Conservation (phyloP, 2,113 vertebrate species). For the Sigmodon hispidus region DNA sequence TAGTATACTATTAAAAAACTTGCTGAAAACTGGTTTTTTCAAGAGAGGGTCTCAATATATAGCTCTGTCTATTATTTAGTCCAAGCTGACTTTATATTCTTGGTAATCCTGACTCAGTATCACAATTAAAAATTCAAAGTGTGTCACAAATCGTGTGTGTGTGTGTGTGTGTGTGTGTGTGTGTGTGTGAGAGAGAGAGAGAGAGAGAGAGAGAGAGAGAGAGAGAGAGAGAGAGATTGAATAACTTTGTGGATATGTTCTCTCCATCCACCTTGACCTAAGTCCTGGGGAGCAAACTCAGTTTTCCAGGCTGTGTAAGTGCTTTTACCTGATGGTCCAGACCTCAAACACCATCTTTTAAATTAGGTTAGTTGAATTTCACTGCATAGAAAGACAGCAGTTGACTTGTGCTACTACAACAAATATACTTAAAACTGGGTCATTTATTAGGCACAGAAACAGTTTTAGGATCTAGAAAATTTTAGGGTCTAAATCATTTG, state of each 20-base stretch:
- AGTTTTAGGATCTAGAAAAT: no score
- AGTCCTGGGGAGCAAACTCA: not conserved
- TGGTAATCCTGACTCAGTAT: not conserved
- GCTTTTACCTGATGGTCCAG: not conserved
- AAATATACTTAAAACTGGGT: not conserved
- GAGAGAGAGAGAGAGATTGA: not conserved
- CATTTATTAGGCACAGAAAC: not conserved
- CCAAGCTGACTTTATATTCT: not conserved
- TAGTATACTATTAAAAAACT: not conserved
- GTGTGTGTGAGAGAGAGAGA: not conserved
- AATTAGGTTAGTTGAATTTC: not conserved
- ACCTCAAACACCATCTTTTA: not conserved
- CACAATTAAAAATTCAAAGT: not conserved
- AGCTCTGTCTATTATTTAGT: not conserved
- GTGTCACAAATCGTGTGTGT: not conserved
- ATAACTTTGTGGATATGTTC: not conserved
- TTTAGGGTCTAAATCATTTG: not conserved
- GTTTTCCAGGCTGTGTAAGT: not conserved
- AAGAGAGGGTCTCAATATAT: not conserved
- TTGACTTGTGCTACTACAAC: not conserved
- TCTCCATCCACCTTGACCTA: not conserved
- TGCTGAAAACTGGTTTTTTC: not conserved
- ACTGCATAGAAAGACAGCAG: not conserved
- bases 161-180: not conserved
- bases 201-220: not conserved